These are phyloP conservation scores for Amiota communis DNA, from an alignment of 2,888 invertebrate genomes.

Conservation along the genomic window DNA sequence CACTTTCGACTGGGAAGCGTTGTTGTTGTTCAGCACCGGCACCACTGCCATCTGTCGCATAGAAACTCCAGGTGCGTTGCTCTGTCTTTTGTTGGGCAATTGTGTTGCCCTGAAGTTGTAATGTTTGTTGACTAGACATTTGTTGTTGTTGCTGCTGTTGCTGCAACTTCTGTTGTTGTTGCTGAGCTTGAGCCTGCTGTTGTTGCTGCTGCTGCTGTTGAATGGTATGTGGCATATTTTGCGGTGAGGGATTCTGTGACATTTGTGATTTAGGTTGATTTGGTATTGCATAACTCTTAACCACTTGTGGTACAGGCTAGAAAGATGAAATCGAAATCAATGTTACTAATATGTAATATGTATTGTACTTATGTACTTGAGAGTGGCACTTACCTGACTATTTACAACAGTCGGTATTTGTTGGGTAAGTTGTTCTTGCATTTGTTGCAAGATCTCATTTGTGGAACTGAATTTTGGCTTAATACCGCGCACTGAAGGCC, in stretches of 20 bases:
- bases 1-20: constrained; percentile 64
- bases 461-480: constrained; percentile 89
- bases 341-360: no score
- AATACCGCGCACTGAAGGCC: constrained; percentile 92
- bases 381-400: constrained; percentile 48
- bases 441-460: constrained; percentile 86
- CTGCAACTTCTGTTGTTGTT: constrained; percentile 51
- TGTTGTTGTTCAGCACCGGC: constrained; percentile 55
- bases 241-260: constrained; percentile 64
- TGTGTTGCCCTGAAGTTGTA: constrained; percentile 56
- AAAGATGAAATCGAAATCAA: constrained; percentile 1
- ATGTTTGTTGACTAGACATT: constrained; percentile 41
- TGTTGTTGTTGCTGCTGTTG: constrained; percentile 53
- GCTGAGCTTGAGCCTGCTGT: constrained; percentile 45
- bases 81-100: constrained; percentile 71
- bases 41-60: constrained; percentile 46
- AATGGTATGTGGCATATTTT: constrained; percentile 59
- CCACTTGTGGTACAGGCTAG: constrained; percentile 61
- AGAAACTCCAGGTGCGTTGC: constrained; percentile 72
- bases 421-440: constrained; percentile 79
- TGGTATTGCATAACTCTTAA: constrained; percentile 70
- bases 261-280: constrained; percentile 65
- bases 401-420: constrained; percentile 66
- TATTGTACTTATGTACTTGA: no score
- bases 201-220: constrained; percentile 49